phyloP scores from a whole-genome alignment of 2,888 invertebrate genomes.

The Phaedon cochleariae region DNA sequence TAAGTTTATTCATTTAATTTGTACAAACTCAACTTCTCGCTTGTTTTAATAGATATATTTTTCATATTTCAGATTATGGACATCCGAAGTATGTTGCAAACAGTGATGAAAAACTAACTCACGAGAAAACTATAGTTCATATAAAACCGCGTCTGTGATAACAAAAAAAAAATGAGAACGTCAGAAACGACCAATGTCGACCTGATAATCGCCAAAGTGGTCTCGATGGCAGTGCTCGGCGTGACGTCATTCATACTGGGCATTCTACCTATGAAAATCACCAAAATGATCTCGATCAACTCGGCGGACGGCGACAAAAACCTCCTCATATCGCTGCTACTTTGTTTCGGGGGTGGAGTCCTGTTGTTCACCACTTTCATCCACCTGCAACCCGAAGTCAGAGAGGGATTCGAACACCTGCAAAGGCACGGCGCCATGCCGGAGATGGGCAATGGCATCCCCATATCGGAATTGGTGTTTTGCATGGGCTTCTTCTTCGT shows the following conservation, averaged over 20 bases:
- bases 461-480: slow-evolving; percentile 68
- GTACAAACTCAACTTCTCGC: too few relatives aligned
- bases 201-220: slow-evolving; percentile 66
- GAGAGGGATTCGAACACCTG: slow-evolving; percentile 66
- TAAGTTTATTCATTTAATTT: too few relatives aligned
- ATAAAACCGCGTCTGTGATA: neutral
- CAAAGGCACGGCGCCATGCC: slow-evolving; percentile 62
- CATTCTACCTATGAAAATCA: slow-evolving; percentile 64
- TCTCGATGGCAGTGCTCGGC: slow-evolving; percentile 69
- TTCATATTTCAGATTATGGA: too few relatives aligned
- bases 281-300: slow-evolving; percentile 56
- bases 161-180: neutral
- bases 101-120: too few relatives aligned
- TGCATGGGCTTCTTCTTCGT: slow-evolving; percentile 72
- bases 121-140: too few relatives aligned
- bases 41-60: too few relatives aligned
- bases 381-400: slow-evolving; percentile 72
- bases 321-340: slow-evolving; percentile 66
- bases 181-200: slow-evolving; percentile 36
- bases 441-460: slow-evolving; percentile 62
- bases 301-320: slow-evolving; percentile 60
- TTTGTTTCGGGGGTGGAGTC: slow-evolving; percentile 74
- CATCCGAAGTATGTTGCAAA: too few relatives aligned
- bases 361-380: slow-evolving; percentile 72
- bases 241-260: slow-evolving; percentile 68